These are phyloP conservation scores for Galagoides demidoff DNA, from an alignment of 2,797 vertebrate species.

Conservation along the genomic window DNA sequence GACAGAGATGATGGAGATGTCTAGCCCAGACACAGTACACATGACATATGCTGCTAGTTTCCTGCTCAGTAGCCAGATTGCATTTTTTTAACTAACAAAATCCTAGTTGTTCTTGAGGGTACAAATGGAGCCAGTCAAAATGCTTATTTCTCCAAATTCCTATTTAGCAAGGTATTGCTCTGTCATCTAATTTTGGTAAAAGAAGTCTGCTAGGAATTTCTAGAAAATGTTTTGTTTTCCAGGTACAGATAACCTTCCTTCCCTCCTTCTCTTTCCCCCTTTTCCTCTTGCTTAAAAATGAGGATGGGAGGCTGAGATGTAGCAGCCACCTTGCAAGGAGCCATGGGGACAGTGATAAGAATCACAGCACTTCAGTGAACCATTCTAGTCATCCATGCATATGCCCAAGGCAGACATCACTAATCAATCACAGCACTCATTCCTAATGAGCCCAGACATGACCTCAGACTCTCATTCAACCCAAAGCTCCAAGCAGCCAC, in stretches of 20 bases:
- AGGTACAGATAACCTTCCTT: background rate
- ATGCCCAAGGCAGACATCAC: slow-evolving; percentile 4
- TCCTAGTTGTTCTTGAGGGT: background rate
- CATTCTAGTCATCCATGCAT: background rate
- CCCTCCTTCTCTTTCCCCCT: background rate
- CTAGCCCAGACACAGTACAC: background rate
- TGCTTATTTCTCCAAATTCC: background rate
- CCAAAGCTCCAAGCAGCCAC: background rate
- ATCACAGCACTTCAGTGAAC: background rate
- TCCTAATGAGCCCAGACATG: background rate
- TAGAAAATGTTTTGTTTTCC: background rate
- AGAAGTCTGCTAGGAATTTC: background rate
- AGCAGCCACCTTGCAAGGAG: background rate
- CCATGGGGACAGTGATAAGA: background rate
- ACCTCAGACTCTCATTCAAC: background rate
- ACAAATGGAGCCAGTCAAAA: background rate
- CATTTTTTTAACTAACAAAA: background rate
- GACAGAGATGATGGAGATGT: too few species aligned
- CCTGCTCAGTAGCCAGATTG: background rate
- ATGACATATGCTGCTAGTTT: background rate
- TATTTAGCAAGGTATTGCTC: background rate
- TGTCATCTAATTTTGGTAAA: background rate
- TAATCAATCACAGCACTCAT: background rate
- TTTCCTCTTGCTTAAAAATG: slow-evolving; percentile 21
- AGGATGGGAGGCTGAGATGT: background rate